Evolutionary conservation across 2,797 vertebrate genomes (phyloP).

Genomic region (Craterocephalus amniculus): DNA sequence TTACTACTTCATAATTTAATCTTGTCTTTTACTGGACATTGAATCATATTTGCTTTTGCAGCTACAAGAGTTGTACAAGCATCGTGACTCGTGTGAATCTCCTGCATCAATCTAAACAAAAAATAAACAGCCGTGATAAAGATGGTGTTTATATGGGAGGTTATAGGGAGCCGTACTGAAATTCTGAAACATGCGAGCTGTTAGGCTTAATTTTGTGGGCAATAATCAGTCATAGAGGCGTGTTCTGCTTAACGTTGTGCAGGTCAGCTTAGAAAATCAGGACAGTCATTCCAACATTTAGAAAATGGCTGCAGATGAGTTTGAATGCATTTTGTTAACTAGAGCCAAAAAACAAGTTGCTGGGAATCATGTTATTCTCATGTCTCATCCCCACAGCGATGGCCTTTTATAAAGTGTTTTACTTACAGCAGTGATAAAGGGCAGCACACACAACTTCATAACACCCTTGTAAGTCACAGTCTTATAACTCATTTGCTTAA

Average conservation of each 20-base stretch:
- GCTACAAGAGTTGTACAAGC: slow-evolving; percentile 23
- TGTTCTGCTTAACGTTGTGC: slow-evolving; percentile 90
- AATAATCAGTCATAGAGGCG: slow-evolving; percentile 63
- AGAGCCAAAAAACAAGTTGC: slow-evolving; percentile 71
- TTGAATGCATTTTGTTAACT: slow-evolving; percentile 85
- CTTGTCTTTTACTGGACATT: slow-evolving; percentile 2
- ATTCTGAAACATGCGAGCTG: slow-evolving; percentile 88
- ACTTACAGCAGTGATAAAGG: slow-evolving; percentile 30
- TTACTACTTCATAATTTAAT: slow-evolving; percentile 3
- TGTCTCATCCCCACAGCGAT: slow-evolving; percentile 82
- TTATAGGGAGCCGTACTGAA: slow-evolving; percentile 70
- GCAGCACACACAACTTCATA: slow-evolving; percentile 54
- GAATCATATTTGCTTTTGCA: slow-evolving; percentile 22
- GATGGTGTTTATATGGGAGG: slow-evolving; percentile 77
- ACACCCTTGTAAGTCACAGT: slow-evolving; percentile 55
- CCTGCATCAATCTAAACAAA: slow-evolving; percentile 11
- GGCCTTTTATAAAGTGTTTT: slow-evolving; percentile 72
- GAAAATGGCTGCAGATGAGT: slow-evolving; percentile 85
- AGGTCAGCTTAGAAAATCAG: slow-evolving; percentile 77
- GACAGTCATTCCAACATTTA: slow-evolving; percentile 60
- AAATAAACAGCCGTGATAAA: slow-evolving; percentile 64
- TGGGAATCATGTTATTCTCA: slow-evolving; percentile 84
- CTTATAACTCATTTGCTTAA: slow-evolving; percentile 58
- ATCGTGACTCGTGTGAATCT: slow-evolving; percentile 10
- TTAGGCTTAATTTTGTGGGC: slow-evolving; percentile 80